phyloP scores from a whole-genome alignment of 2,797 vertebrate species.

The Poecile montanus region DNA sequence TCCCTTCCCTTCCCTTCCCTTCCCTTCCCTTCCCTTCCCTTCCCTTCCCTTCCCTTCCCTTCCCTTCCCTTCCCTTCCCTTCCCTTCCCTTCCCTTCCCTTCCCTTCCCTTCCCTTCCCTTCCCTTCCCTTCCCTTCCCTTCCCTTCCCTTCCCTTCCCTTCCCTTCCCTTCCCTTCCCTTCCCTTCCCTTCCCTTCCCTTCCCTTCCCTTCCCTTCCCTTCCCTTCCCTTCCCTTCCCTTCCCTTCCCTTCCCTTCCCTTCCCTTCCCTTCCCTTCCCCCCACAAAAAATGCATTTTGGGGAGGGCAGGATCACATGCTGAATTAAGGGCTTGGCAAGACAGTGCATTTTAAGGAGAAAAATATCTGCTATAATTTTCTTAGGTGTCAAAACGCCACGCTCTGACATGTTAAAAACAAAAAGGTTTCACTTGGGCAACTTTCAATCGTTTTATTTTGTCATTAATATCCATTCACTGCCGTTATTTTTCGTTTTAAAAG shows the following conservation, averaged over 20 bases:
- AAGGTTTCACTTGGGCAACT: conserved; percentile 10
- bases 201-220: too few species aligned
- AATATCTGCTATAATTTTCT: background rate
- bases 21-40: too few species aligned
- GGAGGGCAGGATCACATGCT: background rate
- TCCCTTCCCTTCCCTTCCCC: background rate
- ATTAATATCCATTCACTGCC: background rate
- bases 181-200: too few species aligned
- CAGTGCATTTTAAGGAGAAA: background rate
- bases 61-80: too few species aligned
- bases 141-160: too few species aligned
- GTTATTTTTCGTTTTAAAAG: background rate
- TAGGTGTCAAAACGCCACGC: background rate
- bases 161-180: too few species aligned
- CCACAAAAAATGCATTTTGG: background rate
- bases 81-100: too few species aligned
- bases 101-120: too few species aligned
- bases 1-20: too few species aligned
- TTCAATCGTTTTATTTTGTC: background rate
- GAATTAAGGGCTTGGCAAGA: background rate
- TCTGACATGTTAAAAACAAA: conserved; percentile 10
- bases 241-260: background rate
- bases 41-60: too few species aligned
- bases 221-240: too few species aligned
- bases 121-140: too few species aligned